Percentiles rank a stretch among this genome's conserved stretches.
phyloP scores from a whole-genome alignment of 1,140 invertebrate genomes.

The Drosophila virilis region DNA sequence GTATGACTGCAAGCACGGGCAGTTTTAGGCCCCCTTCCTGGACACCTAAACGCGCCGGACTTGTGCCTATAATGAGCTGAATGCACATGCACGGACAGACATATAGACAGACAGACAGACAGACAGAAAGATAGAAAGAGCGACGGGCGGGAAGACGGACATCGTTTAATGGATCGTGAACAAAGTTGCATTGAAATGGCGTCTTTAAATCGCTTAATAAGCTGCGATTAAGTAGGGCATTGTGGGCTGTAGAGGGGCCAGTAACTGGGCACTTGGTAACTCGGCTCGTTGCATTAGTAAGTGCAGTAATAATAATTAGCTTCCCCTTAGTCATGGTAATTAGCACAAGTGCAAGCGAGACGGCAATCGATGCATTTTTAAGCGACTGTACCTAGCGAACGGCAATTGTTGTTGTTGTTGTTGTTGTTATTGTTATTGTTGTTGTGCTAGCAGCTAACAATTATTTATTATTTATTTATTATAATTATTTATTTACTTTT shows the following conservation, averaged over 20 bases:
- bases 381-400: conserved; percentile 34
- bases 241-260: conserved; percentile 2
- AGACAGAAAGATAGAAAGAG: neutral
- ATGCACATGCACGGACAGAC: conserved; percentile 9
- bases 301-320: conserved; percentile 26
- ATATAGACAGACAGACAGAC: conserved; percentile 7
- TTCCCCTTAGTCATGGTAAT: conserved; percentile 17
- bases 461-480: conserved; percentile 78
- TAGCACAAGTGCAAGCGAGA: conserved; percentile 35
- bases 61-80: conserved; percentile 35
- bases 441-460: conserved; percentile 27
- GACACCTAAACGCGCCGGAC: neutral
- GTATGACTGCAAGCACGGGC: conserved; percentile 16
- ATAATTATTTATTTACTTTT: conserved; percentile 78
- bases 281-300: conserved; percentile 20
- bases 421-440: conserved; percentile 15
- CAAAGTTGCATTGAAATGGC: conserved; percentile 74
- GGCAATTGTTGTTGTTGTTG: conserved; percentile 14
- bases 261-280: conserved; percentile 3
- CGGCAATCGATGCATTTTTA: neutral
- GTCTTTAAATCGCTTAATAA: conserved; percentile 62
- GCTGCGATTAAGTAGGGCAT: conserved; percentile 38
- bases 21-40: conserved; percentile 4
- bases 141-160: neutral
- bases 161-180: conserved; percentile 32